Base-by-base conservation (phyloP, 2,113 vertebrate species). In the Tiliqua scincoides region DNA sequence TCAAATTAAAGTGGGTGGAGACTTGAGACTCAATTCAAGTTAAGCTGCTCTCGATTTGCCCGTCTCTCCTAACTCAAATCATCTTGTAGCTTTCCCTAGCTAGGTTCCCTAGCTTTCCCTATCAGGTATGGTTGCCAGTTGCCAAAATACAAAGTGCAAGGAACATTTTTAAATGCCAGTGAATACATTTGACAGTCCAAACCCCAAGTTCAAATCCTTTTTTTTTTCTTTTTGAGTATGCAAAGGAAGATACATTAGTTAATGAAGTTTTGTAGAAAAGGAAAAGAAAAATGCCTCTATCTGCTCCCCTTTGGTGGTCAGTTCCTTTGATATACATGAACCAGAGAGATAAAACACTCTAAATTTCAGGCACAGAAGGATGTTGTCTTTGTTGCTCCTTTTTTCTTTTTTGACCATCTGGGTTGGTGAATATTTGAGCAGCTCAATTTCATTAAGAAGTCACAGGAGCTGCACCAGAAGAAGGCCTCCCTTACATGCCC, bases 161-260 rank as follows among this genome's bases (percentile, higher is more conserved):
- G 25, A 84, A 52, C 0, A 0, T 73, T 72, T 59, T 37, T 77
- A 54, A 75, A 73, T 0, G 0, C 70, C 59, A 18, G 23, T 73
- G 83, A 59, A 68, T 0, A 0, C 0, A 0, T 71, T 32, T 0
- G 79, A 68, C 63, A 57, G 2, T 48, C 43, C 43, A 48, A 48
- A 67, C 80, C 1, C 54, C 52, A 85, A 91, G 82, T 68, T n/a
- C 78, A 75, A 75, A 8, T 27, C 4, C 52, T 0, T 35, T 14
- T 0, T 40, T 8, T 83, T 43, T 35, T 61, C 85, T 32, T 35
- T n/a, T 40, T 79, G 25, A 90, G 52, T 65, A 79, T 0, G 0
- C 27, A 85, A 90, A 75, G 15, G 78, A 88, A 86, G 63, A 85
- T 89, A 71, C 85, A 63, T 79, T 79, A 82, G 84, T 89, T 68